Base-by-base conservation (phyloP, 2,888 invertebrate genomes). In the Leptopterna dolabrata region DNA sequence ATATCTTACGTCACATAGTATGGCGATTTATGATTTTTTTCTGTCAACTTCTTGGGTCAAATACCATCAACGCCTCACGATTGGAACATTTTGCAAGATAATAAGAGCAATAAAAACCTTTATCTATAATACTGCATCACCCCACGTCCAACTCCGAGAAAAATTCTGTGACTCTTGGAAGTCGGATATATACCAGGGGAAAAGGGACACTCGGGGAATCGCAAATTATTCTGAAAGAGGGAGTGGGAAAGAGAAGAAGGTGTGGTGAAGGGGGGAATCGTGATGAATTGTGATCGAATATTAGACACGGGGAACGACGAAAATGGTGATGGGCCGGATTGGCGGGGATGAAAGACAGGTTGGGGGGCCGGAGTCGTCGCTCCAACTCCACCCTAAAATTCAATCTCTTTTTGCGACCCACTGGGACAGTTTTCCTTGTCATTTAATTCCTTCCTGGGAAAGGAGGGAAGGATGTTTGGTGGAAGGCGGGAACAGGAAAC, bases 281-380 rank as follows among this genome's bases (percentile, higher is more conserved):
- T 63, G 63, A 63, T 63, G 63, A 63, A 63, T 63, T 63, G 63
- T 24, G 63, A 63, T 63, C 63, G 63, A 63, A 63, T 63, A 63
- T 63, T 63, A 63, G 24, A 63, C 63, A 63, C 63, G 51, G n/a
- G 51, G 16, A n/a, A n/a, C 63, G 63, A 27, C 24, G 24, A 63
- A 63, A 63, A 63, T 24, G 63, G 63, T 24, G 63, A 63, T 63
- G 63, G 63, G 63, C 19, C 19, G 63, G 63, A 63, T 63, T 63
- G 47, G 24, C 63, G 24, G 63, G 24, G 63, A 19, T 24, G 9
- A 63, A 63, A 19, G 27, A 63, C 63, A 24, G 63, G 19, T 13
- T 4, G 63, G 9, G 19, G 13, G 63, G 24, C 6, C 9, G 63
- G 27, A 13, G 63, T 63, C 6, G 24, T 63, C 24, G 24, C 27